Base-by-base conservation (phyloP, 2,113 vertebrate species). In the Gopherus flavomarginatus region DNA sequence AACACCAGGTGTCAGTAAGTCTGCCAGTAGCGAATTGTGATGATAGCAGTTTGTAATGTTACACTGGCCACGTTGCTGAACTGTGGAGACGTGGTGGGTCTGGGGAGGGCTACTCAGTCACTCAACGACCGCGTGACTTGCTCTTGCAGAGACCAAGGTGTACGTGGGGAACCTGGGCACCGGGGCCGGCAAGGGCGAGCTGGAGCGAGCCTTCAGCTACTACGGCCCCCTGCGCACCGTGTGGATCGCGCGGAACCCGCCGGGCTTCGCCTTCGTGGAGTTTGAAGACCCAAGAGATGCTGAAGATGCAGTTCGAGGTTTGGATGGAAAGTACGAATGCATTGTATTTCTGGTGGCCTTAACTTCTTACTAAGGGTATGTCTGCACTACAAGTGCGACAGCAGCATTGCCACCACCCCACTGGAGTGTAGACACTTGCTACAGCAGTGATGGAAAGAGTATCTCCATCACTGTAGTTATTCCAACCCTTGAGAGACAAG, bases 181-280 rank as follows among this genome's bases (percentile, higher is more conserved):
- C 49, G 98, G 99, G 86, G 99, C 99, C 53, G 99, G 99, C 42
- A 99, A 99, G 93, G 99, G 99, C 80, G 99, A 99, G 94, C 98
- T 99, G 95, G 99, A 99, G 97, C 98, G 98, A 93, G 99, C 98
- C 57, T 99, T 99, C 93, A 98, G 99, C 94, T 99, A 99, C 90
- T 99, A 99, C 35, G 99, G 99, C 6, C 99, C 99, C 1, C 98
- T 99, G 96, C 98, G 99, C 97, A 99, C 99, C 2, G 98, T 99
- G 13, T 99, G 99, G 99, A 99, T 99, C 86, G 99, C 99, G 10
- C 98, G 99, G 93, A 99, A 99, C 97, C 99, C 99, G 89, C 99
- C 99, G 16, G 99, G 99, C 83, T 99, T 99, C 72, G 98, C 99
- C 87, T 99, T 99, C 94, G 98, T 99, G 97, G 98, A 99, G 92